Evolutionary conservation across 35 echinoderm and acorn worm genomes (phyloP).

Genomic region (Heliocidaris tuberculata): DNA sequence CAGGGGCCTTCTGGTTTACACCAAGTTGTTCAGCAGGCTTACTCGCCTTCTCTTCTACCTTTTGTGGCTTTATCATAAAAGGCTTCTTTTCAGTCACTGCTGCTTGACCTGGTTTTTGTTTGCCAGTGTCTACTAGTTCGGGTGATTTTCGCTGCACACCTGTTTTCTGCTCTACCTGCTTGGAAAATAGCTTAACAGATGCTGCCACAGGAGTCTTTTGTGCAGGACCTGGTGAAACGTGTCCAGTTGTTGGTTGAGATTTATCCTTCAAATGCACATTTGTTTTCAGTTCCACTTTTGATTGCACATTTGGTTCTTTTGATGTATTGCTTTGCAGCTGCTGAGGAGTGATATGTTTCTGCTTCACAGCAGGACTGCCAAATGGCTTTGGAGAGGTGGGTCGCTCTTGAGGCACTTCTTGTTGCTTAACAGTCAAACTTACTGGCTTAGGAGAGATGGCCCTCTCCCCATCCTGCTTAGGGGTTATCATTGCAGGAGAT

Average conservation of each 20-base stretch:
- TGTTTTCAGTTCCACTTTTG: not conserved
- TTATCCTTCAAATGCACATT: not conserved
- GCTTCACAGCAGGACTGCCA: not conserved
- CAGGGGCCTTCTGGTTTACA: not conserved
- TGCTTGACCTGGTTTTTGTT: not conserved
- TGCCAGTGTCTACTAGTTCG: not conserved
- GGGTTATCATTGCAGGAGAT: not conserved
- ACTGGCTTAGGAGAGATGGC: not conserved
- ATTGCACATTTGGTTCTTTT: slow-evolving; percentile 1
- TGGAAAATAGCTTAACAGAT: not conserved
- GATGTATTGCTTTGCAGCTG: not conserved
- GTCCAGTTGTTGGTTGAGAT: not conserved
- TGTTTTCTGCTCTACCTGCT: not conserved
- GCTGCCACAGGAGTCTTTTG: not conserved
- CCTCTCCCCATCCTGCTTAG: not conserved
- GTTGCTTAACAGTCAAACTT: not conserved
- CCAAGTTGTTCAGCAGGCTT: not conserved
- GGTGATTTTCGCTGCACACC: not conserved
- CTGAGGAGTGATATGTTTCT: not conserved
- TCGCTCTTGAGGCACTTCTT: slow-evolving; percentile 17
- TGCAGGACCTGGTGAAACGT: not conserved
- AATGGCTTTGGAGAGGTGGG: slow-evolving; percentile 27
- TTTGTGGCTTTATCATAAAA: not conserved
- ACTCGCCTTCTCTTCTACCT: not conserved
- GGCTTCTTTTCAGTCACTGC: not conserved